Percentiles rank a stretch among this genome's conserved stretches.
These are phyloP conservation scores for Meloidogyne hapla DNA, from an alignment of 1,140 invertebrate species.

Conservation along the genomic window DNA sequence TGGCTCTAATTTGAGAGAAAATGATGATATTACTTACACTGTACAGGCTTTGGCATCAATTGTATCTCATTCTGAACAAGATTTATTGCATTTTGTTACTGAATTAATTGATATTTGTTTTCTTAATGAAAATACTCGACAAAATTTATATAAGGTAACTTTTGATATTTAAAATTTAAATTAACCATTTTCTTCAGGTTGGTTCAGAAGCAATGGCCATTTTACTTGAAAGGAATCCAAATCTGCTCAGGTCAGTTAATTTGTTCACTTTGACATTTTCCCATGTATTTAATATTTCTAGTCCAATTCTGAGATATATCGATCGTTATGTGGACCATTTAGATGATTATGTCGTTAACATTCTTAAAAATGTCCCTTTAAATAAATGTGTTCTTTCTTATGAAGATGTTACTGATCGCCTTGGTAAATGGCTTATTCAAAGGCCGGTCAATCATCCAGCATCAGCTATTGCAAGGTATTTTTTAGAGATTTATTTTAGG, in stretches of 20 bases:
- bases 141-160: slow-evolving; percentile 44
- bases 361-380: slow-evolving; percentile 41
- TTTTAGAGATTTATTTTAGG: neutral
- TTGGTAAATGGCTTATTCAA: slow-evolving; percentile 49
- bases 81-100: slow-evolving; percentile 33
- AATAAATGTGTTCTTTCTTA: slow-evolving; percentile 30
- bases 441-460: slow-evolving; percentile 39
- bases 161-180: slow-evolving; percentile 9
- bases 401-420: slow-evolving; percentile 36
- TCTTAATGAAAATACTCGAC: slow-evolving; percentile 40
- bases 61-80: slow-evolving; percentile 40
- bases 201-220: slow-evolving; percentile 46
- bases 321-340: slow-evolving; percentile 45
- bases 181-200: slow-evolving; percentile 33
- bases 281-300: neutral
- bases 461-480: slow-evolving; percentile 34
- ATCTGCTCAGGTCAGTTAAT: slow-evolving; percentile 14
- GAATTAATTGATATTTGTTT: slow-evolving; percentile 49
- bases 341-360: slow-evolving; percentile 49
- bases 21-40: slow-evolving; percentile 39
- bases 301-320: slow-evolving; percentile 39
- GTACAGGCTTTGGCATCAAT: slow-evolving; percentile 34
- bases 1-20: slow-evolving; percentile 11
- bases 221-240: slow-evolving; percentile 39
- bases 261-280: neutral